Evolutionary conservation across 2,888 invertebrate species (phyloP), one percentile per base, ranked within the genome.

Genomic region (Cenopis cana): DNA sequence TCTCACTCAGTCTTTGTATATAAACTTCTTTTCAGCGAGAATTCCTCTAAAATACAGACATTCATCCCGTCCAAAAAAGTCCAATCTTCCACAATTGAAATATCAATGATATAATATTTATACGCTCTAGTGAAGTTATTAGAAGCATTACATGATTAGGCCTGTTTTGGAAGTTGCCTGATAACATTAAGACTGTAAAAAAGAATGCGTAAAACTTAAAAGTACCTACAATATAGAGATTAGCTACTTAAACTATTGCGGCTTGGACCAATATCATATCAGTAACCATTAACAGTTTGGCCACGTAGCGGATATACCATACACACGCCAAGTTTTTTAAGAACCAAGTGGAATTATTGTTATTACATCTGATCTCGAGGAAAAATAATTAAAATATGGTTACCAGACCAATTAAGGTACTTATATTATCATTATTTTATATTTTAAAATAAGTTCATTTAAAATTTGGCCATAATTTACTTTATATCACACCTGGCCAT

Each of bases 1-100:
- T 46, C 59, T 46, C 59, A 60, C 59, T 46, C 59, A 60, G 59
- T 24, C 59, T 46, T 46, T n/a, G 14, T 46, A 46, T n/a, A 17
- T 8, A 33, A n/a, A 33, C 4, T 38, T 12, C 38, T 2, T 12
- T 38, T 11, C 12, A 38, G 11, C 3, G 14, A 3, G 41, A 41
- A 41, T 41, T 38, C 38, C 38, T 38, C 38, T 38, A 12, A 12
- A 38, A 38, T 11, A 38, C 38, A 12, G 38, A 11, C 38, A 12
- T 12, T 38, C 4, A 14, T 14, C 14, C 14, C 12, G 14, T 12
- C 24, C 24, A 3, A 38, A 41, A 14, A 41, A 41, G 41, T 14
- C 3, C 12, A 38, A 12, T 14, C 41, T 41, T 12, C 11, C 14
- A 41, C 14, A 12, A 41, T 14, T 11, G 3, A 41, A 41, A 41